phyloP scores from a whole-genome alignment of 2,797 vertebrate species.

The Meda fulgida region DNA sequence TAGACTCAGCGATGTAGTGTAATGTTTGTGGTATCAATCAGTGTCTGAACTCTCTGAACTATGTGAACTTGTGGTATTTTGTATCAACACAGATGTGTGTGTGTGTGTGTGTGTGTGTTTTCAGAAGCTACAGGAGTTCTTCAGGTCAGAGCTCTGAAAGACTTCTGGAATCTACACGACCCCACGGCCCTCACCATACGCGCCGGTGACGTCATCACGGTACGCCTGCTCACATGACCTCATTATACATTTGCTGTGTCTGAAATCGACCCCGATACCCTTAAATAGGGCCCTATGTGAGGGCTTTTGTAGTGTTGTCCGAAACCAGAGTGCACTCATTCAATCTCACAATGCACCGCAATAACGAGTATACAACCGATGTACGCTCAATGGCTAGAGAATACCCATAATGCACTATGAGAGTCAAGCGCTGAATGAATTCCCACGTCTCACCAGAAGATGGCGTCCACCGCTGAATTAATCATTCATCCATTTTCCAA shows the following conservation, averaged over 20 bases:
- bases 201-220: slow-evolving; percentile 92
- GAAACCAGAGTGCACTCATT: too few relatives aligned
- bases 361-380: too few relatives aligned
- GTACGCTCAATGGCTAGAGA: too few relatives aligned
- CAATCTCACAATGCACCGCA: too few relatives aligned
- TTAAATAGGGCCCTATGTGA: too few relatives aligned
- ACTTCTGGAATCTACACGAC: slow-evolving; percentile 96
- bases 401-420: too few relatives aligned
- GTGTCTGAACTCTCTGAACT: not conserved
- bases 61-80: slow-evolving; percentile 20
- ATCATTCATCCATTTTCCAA: too few relatives aligned
- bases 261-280: too few relatives aligned
- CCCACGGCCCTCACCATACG: slow-evolving; percentile 92
- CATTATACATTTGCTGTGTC: not conserved
- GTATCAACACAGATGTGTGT: not conserved
- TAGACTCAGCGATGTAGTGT: not conserved
- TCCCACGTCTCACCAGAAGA: too few relatives aligned
- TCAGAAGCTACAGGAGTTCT: slow-evolving; percentile 93
- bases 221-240: slow-evolving; percentile 62
- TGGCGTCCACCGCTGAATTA: too few relatives aligned
- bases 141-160: slow-evolving; percentile 94
- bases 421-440: too few relatives aligned
- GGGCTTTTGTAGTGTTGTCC: too few relatives aligned
- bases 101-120: slow-evolving; percentile 22
- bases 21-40: not conserved